Conservation (phyloP, 1,140 invertebrate species). For the Drosophila leontia region DNA sequence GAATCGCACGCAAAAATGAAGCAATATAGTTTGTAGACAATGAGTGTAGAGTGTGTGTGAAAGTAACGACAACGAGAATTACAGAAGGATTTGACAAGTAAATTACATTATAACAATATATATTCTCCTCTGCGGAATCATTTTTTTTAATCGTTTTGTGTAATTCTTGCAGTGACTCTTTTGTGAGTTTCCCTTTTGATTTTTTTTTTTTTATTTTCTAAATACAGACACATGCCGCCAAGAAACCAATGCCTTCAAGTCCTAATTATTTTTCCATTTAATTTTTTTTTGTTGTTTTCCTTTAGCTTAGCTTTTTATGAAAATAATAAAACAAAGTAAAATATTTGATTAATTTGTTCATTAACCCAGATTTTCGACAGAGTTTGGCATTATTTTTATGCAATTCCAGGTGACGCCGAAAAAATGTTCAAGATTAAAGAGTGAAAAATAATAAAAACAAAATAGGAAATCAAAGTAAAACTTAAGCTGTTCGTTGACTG, state of each 20-base stretch:
- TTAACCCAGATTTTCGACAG: conserved; percentile 37
- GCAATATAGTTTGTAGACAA: conserved; percentile 38
- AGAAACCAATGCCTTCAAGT: conserved; percentile 86
- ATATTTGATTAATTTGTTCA: conserved; percentile 10
- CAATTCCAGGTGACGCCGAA: conserved; percentile 74
- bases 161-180: conserved; percentile 42
- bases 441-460: conserved; percentile 39
- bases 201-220: conserved; percentile 40
- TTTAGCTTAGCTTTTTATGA: conserved; percentile 51
- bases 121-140: conserved; percentile 13
- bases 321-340: conserved; percentile 42
- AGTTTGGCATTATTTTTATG: conserved; percentile 80
- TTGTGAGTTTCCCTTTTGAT: conserved; percentile 33
- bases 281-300: conserved; percentile 30
- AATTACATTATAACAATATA: conserved; percentile 39
- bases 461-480: conserved; percentile 42
- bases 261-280: conserved; percentile 34
- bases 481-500: conserved; percentile 58
- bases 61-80: conserved; percentile 54
- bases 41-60: conserved; percentile 29
- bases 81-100: conserved; percentile 73
- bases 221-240: conserved; percentile 85
- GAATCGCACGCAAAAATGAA: conserved; percentile 58
- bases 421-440: conserved; percentile 34
- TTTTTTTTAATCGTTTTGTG: conserved; percentile 29